Conservation (phyloP, 2,888 invertebrate species). For the Chloroclystis v-ata region DNA sequence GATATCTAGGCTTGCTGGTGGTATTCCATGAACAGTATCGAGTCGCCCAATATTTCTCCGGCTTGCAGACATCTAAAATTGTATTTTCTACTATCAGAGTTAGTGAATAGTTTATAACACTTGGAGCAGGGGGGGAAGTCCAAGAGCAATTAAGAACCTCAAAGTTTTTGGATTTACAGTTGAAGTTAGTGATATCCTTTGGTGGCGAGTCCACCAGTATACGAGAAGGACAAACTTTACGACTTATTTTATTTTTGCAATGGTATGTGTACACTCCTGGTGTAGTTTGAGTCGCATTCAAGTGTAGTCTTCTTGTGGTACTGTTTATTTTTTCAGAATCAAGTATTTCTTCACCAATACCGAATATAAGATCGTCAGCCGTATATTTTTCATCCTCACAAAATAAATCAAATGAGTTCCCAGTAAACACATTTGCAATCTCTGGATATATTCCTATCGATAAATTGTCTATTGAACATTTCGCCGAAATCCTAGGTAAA, state of each 20-base stretch:
- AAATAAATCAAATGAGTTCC: slow-evolving; percentile 79
- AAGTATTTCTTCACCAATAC: slow-evolving; percentile 32
- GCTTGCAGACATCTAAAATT: slow-evolving; percentile 38
- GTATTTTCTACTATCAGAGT: slow-evolving; percentile 47
- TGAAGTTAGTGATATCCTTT: slow-evolving; percentile 81
- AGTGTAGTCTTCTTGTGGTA: slow-evolving; percentile 79
- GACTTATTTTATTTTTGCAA: slow-evolving; percentile 64
- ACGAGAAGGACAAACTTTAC: slow-evolving; percentile 47
- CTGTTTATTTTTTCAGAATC: slow-evolving; percentile 76
- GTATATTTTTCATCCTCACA: slow-evolving; percentile 77
- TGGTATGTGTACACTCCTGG: slow-evolving; percentile 73
- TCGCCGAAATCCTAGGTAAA: slow-evolving; percentile 58
- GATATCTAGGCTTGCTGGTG: slow-evolving; percentile 59
- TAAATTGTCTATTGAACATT: slow-evolving; percentile 48
- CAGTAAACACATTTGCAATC: slow-evolving; percentile 77
- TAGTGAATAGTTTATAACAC: slow-evolving; percentile 46
- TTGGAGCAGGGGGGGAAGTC: slow-evolving; percentile 74
- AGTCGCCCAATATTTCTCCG: slow-evolving; percentile 30
- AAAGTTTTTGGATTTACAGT: slow-evolving; percentile 85
- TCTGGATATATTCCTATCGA: slow-evolving; percentile 74
- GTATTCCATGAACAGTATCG: slow-evolving; percentile 55
- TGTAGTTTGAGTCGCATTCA: slow-evolving; percentile 64
- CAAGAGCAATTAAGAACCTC: slow-evolving; percentile 86
- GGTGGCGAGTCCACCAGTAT: slow-evolving; percentile 78
- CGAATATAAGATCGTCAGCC: slow-evolving; percentile 67